Evolutionary conservation across 2,888 invertebrate species (phyloP).

Genomic region (Gortyna flavago): DNA sequence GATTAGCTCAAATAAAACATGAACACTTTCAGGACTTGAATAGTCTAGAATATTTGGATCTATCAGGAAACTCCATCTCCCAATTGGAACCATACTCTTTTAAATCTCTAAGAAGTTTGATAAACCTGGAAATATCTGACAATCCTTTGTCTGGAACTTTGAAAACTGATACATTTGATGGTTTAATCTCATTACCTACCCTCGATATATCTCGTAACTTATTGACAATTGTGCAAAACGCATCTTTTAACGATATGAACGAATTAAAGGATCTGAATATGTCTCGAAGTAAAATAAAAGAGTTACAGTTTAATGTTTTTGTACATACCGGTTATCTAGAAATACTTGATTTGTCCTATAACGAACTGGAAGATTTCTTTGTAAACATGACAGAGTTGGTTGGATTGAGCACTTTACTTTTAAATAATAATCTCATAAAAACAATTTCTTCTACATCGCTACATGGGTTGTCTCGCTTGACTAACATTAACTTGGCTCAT

Average conservation of each 20-base stretch:
- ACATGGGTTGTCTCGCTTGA: conserved; percentile 66
- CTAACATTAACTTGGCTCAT: conserved; percentile 70
- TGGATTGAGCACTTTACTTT: conserved; percentile 69
- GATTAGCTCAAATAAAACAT: conserved; percentile 71
- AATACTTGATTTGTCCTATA: conserved; percentile 79
- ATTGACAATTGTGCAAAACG: conserved; percentile 74
- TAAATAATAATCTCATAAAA: conserved; percentile 77
- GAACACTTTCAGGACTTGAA: conserved; percentile 71
- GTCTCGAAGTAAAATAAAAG: conserved; percentile 74
- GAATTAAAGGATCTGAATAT: conserved; percentile 76
- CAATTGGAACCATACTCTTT: conserved; percentile 75
- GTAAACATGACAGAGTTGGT: conserved; percentile 76
- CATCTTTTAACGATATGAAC: conserved; percentile 78
- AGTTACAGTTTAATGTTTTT: conserved; percentile 77
- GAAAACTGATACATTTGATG: conserved; percentile 75
- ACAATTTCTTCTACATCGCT: conserved; percentile 67
- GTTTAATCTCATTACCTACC: conserved; percentile 74
- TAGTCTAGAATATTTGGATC: conserved; percentile 75
- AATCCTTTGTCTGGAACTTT: conserved; percentile 77
- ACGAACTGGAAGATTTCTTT: conserved; percentile 72
- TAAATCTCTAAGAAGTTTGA: conserved; percentile 69
- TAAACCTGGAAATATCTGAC: conserved; percentile 76
- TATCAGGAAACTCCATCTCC: conserved; percentile 79
- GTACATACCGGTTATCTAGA: conserved; percentile 72
- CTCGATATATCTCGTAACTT: conserved; percentile 78